Evolutionary conservation across 2,888 invertebrate genomes (phyloP).

Genomic region (Scaptomyza tumidula): DNA sequence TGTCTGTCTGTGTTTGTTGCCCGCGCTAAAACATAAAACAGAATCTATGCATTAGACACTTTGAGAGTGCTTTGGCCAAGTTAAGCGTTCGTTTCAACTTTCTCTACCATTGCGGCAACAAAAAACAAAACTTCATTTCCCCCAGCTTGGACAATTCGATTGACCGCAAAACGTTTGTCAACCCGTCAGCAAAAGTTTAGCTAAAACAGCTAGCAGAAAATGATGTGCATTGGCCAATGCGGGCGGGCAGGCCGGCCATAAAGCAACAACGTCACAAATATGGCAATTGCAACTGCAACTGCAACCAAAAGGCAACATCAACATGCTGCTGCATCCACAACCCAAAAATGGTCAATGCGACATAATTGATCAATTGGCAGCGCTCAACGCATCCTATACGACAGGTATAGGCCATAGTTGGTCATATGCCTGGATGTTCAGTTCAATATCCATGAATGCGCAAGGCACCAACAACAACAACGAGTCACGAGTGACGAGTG

Average conservation of each 20-base stretch:
- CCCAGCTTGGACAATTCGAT: constrained; percentile 59
- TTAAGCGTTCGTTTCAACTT: constrained; percentile 48
- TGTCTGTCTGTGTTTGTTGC: constrained; percentile 21
- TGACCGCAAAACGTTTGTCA: constrained; percentile 69
- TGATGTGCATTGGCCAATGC: constrained; percentile 65
- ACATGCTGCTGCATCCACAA: constrained; percentile 24
- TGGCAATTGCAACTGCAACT: constrained; percentile 49
- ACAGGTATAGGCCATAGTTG: constrained; percentile 49
- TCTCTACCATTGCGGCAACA: constrained; percentile 48
- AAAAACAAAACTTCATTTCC: too few species aligned
- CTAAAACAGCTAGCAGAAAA: constrained; percentile 41
- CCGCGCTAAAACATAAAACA: constrained; percentile 64
- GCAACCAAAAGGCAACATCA: constrained; percentile 23
- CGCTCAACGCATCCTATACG: constrained; percentile 48
- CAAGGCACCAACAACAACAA: constrained; percentile 29
- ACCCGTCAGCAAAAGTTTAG: constrained; percentile 20
- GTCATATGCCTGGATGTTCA: constrained; percentile 25
- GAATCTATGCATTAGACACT: constrained; percentile 71
- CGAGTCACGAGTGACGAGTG: constrained; percentile 27
- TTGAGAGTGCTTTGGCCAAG: constrained; percentile 24
- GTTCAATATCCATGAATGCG: constrained; percentile 32
- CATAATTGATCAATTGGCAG: constrained; percentile 70
- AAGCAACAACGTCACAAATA: constrained; percentile 36
- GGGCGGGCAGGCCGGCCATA: constrained; percentile 60
- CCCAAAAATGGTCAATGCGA: constrained; percentile 56